Evolutionary conservation across 2,888 invertebrate species (phyloP).

Genomic region (Thalpophila matura): DNA sequence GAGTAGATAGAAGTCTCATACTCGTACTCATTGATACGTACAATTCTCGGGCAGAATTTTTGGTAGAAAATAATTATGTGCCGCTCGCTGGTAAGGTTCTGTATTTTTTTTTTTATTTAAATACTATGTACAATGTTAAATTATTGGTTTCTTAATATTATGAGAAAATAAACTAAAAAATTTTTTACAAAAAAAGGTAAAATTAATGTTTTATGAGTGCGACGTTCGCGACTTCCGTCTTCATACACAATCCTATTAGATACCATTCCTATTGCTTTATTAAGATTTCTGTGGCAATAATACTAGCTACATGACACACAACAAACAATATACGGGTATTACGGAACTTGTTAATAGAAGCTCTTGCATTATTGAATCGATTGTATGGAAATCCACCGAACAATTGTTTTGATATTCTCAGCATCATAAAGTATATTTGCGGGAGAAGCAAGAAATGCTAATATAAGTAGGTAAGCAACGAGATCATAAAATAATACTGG

Average conservation of each 20-base stretch:
- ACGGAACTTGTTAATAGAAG: slow-evolving; percentile 62
- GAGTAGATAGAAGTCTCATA: neutral
- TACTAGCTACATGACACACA: slow-evolving; percentile 50
- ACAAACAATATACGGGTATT: slow-evolving; percentile 59
- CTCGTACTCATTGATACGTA: no score
- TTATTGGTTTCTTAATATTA: no score
- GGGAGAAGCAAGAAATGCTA: slow-evolving; percentile 57
- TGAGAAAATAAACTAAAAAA: neutral
- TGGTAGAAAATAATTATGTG: no score
- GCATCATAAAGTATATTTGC: slow-evolving; percentile 61
- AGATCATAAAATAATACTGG: slow-evolving; percentile 54
- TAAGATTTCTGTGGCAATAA: slow-evolving; percentile 39
- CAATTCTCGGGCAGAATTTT: neutral
- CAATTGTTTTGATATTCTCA: slow-evolving; percentile 63
- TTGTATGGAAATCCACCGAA: slow-evolving; percentile 64
- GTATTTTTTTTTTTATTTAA: no score
- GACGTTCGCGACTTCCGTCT: neutral
- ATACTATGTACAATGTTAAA: no score
- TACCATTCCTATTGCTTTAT: slow-evolving; percentile 12
- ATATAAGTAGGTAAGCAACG: slow-evolving; percentile 48
- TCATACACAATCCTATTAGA: neutral
- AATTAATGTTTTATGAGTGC: neutral
- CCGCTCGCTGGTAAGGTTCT: no score
- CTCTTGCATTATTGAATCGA: slow-evolving; percentile 66
- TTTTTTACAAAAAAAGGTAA: neutral